Conservation (phyloP, 2,888 invertebrate genomes). For the Tenodera sinensis region DNA sequence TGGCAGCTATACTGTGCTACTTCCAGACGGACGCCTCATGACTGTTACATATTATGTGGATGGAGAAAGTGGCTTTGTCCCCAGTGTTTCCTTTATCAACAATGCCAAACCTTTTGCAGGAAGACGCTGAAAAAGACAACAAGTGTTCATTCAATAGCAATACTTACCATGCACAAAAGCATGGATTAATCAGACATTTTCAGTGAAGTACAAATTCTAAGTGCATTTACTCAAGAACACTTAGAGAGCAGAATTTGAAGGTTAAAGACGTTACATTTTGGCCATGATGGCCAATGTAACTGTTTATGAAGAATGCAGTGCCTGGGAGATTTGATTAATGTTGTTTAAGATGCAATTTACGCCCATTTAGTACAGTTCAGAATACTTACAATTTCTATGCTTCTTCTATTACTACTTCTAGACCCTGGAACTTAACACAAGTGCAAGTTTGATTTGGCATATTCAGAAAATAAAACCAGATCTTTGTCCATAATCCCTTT, state of each 20-base stretch:
- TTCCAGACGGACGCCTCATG: constrained; percentile 70
- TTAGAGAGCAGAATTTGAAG: neutral
- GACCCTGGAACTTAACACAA: too few species aligned
- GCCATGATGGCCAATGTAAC: neutral
- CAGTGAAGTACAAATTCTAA: neutral
- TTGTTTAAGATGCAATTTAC: too few species aligned
- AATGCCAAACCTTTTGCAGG: constrained; percentile 54
- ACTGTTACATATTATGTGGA: constrained; percentile 69
- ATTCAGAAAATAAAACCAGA: too few species aligned
- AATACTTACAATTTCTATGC: too few species aligned
- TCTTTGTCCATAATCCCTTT: too few species aligned
- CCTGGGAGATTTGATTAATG: neutral
- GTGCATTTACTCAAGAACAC: neutral
- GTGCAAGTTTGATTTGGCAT: too few species aligned
- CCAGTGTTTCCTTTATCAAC: constrained; percentile 62
- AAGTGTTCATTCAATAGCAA: neutral
- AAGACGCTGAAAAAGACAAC: neutral
- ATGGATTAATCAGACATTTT: neutral
- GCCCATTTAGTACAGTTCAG: too few species aligned
- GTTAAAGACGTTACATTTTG: neutral
- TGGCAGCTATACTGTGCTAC: constrained; percentile 63
- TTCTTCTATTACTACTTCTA: too few species aligned
- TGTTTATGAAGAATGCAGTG: neutral
- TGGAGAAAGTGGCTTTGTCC: constrained; percentile 68
- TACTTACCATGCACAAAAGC: neutral